Percentiles rank a stretch among this genome's conserved stretches.
These are phyloP conservation scores for Tanypteryx hageni DNA, from an alignment of 2,888 invertebrate genomes.

Conservation along the genomic window DNA sequence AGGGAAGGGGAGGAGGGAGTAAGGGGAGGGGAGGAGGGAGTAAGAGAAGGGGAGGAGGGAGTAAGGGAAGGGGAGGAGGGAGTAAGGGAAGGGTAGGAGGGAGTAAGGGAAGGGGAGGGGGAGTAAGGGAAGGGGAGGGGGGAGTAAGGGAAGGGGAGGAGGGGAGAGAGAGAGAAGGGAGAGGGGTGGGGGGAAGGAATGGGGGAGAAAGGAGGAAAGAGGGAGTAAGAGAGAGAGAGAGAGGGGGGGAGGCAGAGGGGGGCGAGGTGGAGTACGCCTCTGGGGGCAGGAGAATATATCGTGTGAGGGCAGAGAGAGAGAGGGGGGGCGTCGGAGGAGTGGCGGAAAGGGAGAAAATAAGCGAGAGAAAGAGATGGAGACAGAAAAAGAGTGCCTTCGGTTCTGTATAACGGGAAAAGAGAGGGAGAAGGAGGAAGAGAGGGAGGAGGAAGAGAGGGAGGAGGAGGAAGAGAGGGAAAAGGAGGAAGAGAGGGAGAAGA, in stretches of 20 bases:
- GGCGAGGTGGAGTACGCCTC: background rate
- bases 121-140: background rate
- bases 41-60: background rate
- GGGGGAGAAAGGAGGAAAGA: too few relatives aligned
- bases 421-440: too few relatives aligned
- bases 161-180: too few relatives aligned
- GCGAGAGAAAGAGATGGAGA: background rate
- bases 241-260: background rate
- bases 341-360: background rate
- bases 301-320: background rate
- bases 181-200: too few relatives aligned
- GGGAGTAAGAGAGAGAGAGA: background rate
- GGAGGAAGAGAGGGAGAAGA: too few relatives aligned
- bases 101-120: too few relatives aligned
- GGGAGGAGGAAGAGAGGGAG: too few relatives aligned
- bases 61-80: too few relatives aligned
- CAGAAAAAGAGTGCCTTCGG: background rate
- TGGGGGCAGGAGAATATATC: background rate
- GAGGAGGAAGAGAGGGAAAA: too few relatives aligned
- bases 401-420: too few relatives aligned
- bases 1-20: too few relatives aligned
- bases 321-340: background rate
- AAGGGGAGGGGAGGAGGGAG: too few relatives aligned
- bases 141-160: background rate
- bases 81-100: background rate